phyloP scores from a whole-genome alignment of 2,113 vertebrate genomes.

The Pavo muticus region DNA sequence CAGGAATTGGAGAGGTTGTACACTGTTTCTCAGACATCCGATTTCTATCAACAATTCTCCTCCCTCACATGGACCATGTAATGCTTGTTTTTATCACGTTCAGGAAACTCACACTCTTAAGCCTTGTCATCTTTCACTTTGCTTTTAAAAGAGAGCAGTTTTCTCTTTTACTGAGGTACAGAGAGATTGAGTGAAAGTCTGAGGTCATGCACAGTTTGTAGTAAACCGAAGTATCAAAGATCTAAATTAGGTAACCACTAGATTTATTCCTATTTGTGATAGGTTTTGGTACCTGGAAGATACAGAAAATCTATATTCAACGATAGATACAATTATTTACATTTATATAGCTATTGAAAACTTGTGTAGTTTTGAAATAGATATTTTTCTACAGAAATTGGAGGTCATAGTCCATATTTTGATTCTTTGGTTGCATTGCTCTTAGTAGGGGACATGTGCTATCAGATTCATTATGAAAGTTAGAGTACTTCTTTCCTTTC shows the following conservation, averaged over 20 bases:
- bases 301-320: background rate
- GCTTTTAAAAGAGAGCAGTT: background rate
- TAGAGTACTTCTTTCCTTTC: background rate
- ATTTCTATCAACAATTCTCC: background rate
- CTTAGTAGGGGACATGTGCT: background rate
- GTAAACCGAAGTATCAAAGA: background rate
- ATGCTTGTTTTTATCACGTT: background rate
- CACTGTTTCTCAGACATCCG: background rate
- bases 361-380: background rate
- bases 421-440: background rate
- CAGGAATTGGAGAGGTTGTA: background rate
- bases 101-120: background rate
- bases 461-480: background rate
- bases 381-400: background rate
- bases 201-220: background rate
- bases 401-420: background rate
- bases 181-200: background rate
- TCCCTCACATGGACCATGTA: background rate
- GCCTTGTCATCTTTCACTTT: background rate
- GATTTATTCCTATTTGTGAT: background rate
- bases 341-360: background rate
- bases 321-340: background rate
- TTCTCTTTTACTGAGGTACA: background rate
- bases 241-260: background rate
- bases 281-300: background rate